phyloP scores from a whole-genome alignment of 2,797 vertebrate genomes.

The Scarus forsteni region DNA sequence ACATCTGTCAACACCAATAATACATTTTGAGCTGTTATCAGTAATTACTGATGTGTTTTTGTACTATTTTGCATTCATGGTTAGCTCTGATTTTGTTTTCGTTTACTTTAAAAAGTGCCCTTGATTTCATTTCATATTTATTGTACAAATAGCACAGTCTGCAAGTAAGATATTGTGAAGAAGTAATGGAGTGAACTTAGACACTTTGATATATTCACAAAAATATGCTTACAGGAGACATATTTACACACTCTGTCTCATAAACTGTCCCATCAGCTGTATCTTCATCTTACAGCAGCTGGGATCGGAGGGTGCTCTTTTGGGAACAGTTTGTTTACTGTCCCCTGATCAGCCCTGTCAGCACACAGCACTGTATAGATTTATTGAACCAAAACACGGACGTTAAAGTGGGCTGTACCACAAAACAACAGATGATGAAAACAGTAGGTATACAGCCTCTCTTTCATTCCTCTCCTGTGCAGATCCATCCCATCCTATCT shows the following conservation, averaged over 20 bases:
- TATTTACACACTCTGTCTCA: background rate
- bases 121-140: too few species aligned
- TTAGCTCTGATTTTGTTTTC: too few species aligned
- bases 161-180: too few species aligned
- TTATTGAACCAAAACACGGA: constrained; percentile 39
- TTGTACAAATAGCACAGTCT: too few species aligned
- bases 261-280: background rate
- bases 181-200: background rate
- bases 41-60: too few species aligned
- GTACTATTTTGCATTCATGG: too few species aligned
- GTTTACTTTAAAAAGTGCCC: too few species aligned
- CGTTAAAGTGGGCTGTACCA: constrained; percentile 17
- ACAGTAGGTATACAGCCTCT: constrained; percentile 22
- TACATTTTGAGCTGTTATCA: too few species aligned
- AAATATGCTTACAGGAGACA: constrained; percentile 4
- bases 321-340: constrained; percentile 28
- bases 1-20: too few species aligned
- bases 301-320: background rate
- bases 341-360: constrained; percentile 12
- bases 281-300: background rate
- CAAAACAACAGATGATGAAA: constrained; percentile 51
- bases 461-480: constrained; percentile 30
- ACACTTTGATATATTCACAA: background rate
- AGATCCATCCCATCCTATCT: constrained; percentile 61
- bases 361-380: constrained; percentile 12